Conservation (phyloP, 1,140 invertebrate genomes). For the Hylaeus anthracinus region DNA sequence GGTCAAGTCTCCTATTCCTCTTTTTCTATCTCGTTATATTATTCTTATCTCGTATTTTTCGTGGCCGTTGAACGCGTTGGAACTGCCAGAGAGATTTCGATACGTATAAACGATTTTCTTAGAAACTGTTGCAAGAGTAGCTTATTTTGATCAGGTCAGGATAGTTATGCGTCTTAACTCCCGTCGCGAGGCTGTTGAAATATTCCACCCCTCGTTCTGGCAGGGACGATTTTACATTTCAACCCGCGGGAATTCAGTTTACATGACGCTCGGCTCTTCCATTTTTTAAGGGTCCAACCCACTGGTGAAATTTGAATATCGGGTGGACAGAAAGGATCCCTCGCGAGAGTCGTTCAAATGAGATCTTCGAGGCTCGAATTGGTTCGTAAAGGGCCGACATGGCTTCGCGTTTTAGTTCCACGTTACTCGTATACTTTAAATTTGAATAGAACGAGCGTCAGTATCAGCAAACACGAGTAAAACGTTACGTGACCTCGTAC, state of each 20-base stretch:
- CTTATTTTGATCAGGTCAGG: no score
- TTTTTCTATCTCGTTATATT: neutral
- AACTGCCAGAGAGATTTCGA: neutral
- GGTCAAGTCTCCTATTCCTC: neutral
- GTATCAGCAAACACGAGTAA: no score
- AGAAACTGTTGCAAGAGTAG: no score
- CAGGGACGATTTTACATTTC: neutral
- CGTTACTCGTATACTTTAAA: no score
- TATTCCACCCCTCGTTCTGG: neutral
- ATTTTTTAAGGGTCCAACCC: neutral
- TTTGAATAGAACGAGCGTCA: no score
- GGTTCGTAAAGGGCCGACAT: neutral
- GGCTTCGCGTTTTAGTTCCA: neutral
- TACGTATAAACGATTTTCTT: no score
- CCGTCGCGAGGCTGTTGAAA: neutral
- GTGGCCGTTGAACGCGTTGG: neutral
- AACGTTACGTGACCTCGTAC: neutral
- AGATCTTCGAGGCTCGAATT: neutral
- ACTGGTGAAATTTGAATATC: constrained; percentile 26
- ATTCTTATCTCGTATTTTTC: neutral
- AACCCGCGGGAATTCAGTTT: neutral
- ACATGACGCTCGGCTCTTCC: no score
- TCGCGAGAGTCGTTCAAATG: neutral
- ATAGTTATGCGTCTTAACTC: neutral
- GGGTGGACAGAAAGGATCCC: no score